A percentile compares a stretch with the other conserved stretches of the same genome.
Conservation (phyloP, 30 jellyfish, hydroid and myxozoan species). For the Phacellophora camtschatica region DNA sequence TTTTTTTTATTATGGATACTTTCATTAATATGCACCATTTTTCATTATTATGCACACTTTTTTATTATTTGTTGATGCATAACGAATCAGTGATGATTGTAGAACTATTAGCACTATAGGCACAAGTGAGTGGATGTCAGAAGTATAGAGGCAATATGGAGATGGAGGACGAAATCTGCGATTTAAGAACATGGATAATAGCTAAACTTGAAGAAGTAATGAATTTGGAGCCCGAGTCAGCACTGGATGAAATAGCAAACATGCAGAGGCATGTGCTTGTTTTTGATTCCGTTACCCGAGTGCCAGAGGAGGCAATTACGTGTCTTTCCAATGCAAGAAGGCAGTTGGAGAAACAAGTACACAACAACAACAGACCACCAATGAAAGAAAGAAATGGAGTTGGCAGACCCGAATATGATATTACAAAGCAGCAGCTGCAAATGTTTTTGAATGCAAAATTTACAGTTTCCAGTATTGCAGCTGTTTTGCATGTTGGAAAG, state of each 20-base stretch:
- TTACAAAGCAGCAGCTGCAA: not conserved
- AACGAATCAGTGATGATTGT: too few relatives aligned
- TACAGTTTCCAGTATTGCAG: too few relatives aligned
- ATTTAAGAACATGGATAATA: not conserved
- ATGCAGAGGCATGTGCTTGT: not conserved
- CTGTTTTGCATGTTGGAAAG: too few relatives aligned
- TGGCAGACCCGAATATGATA: not conserved
- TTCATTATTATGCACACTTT: not conserved
- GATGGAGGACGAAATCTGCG: not conserved
- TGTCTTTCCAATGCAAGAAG: not conserved
- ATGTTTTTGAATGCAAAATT: not conserved
- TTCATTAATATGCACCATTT: not conserved
- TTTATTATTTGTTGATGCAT: too few relatives aligned
- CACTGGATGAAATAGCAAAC: not conserved
- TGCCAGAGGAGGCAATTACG: slow-evolving; percentile 1
- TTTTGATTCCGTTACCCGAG: not conserved
- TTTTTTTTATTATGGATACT: not conserved
- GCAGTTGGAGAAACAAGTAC: not conserved
- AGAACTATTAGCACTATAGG: too few relatives aligned
- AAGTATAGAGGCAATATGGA: not conserved
- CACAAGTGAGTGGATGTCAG: too few relatives aligned
- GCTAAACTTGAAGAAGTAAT: not conserved
- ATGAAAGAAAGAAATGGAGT: not conserved
- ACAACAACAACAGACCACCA: not conserved
- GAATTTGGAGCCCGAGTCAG: not conserved